Evolutionary conservation across 2,797 vertebrate genomes (phyloP).

Genomic region (Syngnathus rostellatus): DNA sequence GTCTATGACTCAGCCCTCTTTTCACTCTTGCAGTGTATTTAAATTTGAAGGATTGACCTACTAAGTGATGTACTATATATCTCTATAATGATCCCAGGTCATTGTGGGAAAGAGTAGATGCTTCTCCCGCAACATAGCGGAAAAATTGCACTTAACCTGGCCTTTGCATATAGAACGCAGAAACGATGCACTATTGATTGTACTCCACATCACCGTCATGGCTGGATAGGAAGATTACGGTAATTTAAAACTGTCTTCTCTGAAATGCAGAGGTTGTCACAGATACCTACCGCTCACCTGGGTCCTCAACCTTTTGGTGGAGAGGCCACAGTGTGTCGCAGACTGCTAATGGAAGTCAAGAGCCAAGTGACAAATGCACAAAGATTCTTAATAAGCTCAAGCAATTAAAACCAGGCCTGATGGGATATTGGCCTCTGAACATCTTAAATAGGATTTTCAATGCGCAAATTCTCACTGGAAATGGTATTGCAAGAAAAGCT

Average conservation of each 20-base stretch:
- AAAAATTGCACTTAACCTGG: slow-evolving; percentile 12
- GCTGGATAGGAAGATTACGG: neutral
- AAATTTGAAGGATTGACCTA: slow-evolving; percentile 11
- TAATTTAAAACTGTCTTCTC: neutral
- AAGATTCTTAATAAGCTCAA: neutral
- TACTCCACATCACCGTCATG: neutral
- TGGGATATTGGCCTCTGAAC: neutral
- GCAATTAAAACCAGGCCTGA: neutral
- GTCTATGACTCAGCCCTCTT: neutral
- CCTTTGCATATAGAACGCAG: neutral
- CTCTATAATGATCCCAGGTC: slow-evolving; percentile 31
- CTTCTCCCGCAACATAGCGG: slow-evolving; percentile 4
- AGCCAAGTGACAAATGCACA: neutral
- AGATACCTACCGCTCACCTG: neutral
- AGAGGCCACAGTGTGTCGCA: neutral
- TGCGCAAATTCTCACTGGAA: no score
- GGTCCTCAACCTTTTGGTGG: neutral
- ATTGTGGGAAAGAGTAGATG: slow-evolving; percentile 25
- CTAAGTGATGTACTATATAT: slow-evolving; percentile 13
- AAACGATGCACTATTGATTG: slow-evolving; percentile 2
- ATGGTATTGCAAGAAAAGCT: no score
- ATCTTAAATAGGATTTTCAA: neutral
- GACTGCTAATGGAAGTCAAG: neutral
- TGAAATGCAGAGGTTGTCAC: neutral
- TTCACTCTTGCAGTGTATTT: neutral